phyloP scores from a whole-genome alignment of 2,113 vertebrate species.

The Chaenocephalus aceratus region DNA sequence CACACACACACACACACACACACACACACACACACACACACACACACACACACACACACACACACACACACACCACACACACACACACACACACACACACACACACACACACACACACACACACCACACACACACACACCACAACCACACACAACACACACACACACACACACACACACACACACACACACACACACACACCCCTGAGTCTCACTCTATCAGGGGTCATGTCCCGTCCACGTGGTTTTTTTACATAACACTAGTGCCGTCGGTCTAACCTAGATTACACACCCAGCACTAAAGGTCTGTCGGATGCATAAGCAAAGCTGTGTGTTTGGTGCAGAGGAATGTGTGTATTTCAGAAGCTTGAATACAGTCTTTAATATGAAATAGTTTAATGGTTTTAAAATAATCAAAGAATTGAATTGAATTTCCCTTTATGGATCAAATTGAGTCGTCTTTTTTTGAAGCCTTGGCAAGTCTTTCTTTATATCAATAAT shows the following conservation, averaged over 20 bases:
- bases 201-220: conserved; percentile 42
- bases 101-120: too few species aligned
- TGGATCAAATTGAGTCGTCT: too few species aligned
- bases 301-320: neutral
- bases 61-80: too few species aligned
- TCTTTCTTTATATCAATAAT: too few species aligned
- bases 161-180: neutral
- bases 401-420: neutral
- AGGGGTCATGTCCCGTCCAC: conserved; percentile 58
- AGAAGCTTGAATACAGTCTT: neutral
- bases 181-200: neutral
- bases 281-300: conserved; percentile 33
- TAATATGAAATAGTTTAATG: neutral
- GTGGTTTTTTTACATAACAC: conserved; percentile 70
- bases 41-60: too few species aligned
- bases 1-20: too few species aligned
- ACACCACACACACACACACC: too few species aligned
- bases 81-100: too few species aligned
- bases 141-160: neutral
- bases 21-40: too few species aligned
- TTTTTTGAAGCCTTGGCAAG: too few species aligned
- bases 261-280: conserved; percentile 46
- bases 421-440: neutral
- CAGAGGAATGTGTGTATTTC: neutral
- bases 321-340: conserved; percentile 9